Evolutionary conservation across 2,888 invertebrate species (phyloP).

Genomic region (Pristionchus maxplancki): DNA sequence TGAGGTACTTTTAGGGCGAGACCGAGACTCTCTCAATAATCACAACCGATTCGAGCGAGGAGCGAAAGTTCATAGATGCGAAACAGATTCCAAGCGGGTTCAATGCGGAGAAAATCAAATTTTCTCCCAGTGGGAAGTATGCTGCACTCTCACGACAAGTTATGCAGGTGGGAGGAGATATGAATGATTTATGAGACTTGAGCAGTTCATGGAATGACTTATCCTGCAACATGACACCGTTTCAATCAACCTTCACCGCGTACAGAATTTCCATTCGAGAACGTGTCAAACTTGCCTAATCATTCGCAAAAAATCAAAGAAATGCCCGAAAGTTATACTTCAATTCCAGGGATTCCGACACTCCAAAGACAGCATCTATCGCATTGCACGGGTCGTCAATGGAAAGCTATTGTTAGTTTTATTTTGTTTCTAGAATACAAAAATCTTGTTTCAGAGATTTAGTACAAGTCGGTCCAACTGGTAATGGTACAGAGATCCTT

Average conservation of each 20-base stretch:
- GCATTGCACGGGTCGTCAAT: conserved; percentile 55
- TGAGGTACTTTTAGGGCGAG: conserved; percentile 25
- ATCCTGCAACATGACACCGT: not conserved
- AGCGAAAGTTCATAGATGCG: conserved; percentile 18
- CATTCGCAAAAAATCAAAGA: too few species aligned
- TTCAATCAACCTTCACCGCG: not conserved
- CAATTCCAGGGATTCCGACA: conserved; percentile 58
- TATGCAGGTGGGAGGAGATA: not conserved
- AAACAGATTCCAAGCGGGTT: conserved; percentile 36
- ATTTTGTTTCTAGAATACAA: not conserved
- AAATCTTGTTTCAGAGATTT: not conserved
- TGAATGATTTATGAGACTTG: not conserved
- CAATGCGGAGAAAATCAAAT: conserved; percentile 40
- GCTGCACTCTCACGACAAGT: conserved; percentile 35
- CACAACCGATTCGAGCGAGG: conserved; percentile 4
- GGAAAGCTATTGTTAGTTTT: conserved; percentile 49
- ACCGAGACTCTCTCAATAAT: conserved; percentile 42
- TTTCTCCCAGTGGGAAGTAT: conserved; percentile 38
- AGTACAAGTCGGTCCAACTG: conserved; percentile 48
- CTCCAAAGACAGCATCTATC: conserved; percentile 57
- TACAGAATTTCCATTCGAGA: not conserved
- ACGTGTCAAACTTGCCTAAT: not conserved
- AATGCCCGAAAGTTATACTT: too few species aligned
- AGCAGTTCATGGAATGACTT: not conserved
- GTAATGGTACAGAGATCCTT: conserved; percentile 57